Evolutionary conservation across 2,113 vertebrate species (phyloP), one percentile per base, ranked within the genome.

Genomic region (Rhodinocichla rosea): DNA sequence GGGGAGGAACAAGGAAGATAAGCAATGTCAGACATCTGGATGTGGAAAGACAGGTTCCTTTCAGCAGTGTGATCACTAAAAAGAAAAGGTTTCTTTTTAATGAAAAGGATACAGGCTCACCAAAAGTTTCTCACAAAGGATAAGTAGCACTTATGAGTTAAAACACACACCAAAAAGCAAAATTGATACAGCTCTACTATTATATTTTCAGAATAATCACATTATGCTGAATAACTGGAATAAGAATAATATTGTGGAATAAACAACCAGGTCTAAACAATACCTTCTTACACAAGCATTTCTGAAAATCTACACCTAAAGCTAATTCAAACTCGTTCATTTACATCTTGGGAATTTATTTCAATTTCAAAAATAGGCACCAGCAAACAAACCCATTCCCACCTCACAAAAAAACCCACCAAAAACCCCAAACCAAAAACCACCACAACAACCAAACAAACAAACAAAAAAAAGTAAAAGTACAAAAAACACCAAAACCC

Each of bases 371-470:
- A 64, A 78, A 11, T 1, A 77, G 20, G 30, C 18, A 55, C 32
- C 27, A 76, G 39, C n/a, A 83, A 89, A 40, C 11, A 55, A 47
- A 55, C 8, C 15, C 35, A 62, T 15, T 76, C 7, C 35, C 7
- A 45, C 10, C 30, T 53, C n/a, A 2, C 1, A 2, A 75, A 49
- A 80, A 44, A 45, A 4, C 1, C n/a, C n/a, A 74, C 5, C 23
- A 52, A 73, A 63, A 56, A 10, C 4, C 1, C 1, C 1, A 50
- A 37, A 50, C 1, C 14, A 73, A 42, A 45, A 23, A 1, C 0
- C 18, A n/a, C 10, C 28, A 33, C 3, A n/a, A 68, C 15, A 85
- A 49, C 1, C 19, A 20, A 13, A 11, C 20, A 5, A 56, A 56
- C 45, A 44, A 23, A 37, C n/a, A 62, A 39, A 21, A 32, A 45